Conservation (phyloP, 2,113 vertebrate genomes). For the Lagopus muta region DNA sequence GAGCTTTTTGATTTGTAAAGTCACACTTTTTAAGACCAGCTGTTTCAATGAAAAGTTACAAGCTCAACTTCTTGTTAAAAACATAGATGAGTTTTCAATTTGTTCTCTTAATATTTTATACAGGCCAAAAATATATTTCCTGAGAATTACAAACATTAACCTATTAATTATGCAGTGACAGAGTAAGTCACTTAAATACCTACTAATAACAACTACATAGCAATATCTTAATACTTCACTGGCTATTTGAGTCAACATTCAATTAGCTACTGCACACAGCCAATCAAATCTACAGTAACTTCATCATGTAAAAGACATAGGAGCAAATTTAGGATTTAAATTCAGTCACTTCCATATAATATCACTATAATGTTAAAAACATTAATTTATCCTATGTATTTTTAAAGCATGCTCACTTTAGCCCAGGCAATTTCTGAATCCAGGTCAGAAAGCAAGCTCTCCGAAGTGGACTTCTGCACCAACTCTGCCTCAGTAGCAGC, state of each 20-base stretch:
- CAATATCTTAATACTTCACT: not conserved
- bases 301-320: not conserved
- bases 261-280: not conserved
- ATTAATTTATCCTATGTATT: not conserved
- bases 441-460: conserved; percentile 86
- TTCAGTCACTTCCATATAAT: not conserved
- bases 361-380: not conserved
- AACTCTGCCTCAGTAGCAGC: conserved; percentile 82
- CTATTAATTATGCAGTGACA: not conserved
- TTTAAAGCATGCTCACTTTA: conserved; percentile 82
- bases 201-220: not conserved
- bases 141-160: not conserved
- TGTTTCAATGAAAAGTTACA: not conserved
- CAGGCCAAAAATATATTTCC: not conserved
- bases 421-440: conserved; percentile 92
- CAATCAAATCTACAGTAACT: not conserved
- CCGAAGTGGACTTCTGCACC: conserved; percentile 86
- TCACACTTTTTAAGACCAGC: not conserved
- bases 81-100: not conserved
- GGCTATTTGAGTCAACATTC: not conserved
- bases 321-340: not conserved
- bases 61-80: not conserved
- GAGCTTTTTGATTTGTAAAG: not conserved
- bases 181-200: not conserved
- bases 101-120: not conserved